phyloP scores from a whole-genome alignment of 2,888 invertebrate genomes.

The Homarus gammarus region DNA sequence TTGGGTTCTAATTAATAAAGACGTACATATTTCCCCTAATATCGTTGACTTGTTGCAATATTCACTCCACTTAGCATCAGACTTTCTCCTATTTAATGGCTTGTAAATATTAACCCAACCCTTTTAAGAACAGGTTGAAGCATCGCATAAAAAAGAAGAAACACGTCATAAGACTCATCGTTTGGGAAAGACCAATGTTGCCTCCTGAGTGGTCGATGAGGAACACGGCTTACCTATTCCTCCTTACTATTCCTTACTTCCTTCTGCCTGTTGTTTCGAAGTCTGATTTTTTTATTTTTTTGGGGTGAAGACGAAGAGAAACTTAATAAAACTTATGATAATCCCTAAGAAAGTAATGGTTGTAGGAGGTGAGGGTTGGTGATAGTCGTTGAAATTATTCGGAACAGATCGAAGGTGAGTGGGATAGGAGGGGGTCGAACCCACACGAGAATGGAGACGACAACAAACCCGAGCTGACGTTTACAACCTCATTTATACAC shows the following conservation, averaged over 20 bases:
- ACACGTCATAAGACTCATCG: too few relatives aligned
- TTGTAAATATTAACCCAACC: slow-evolving; percentile 15
- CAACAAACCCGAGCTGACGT: slow-evolving; percentile 3
- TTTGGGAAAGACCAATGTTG: too few relatives aligned
- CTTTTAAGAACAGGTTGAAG: slow-evolving; percentile 1
- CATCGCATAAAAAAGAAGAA: neutral
- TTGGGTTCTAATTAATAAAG: neutral
- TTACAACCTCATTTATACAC: slow-evolving; percentile 25
- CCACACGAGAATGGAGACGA: slow-evolving; percentile 2
- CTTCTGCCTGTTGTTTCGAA: too few relatives aligned
- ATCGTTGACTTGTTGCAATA: neutral
- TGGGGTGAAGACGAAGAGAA: too few relatives aligned
- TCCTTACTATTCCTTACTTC: too few relatives aligned
- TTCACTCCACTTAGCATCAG: neutral
- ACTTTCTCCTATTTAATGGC: neutral
- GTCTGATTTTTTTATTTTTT: too few relatives aligned
- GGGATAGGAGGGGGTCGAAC: neutral
- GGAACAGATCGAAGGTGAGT: neutral
- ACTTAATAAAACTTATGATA: too few relatives aligned
- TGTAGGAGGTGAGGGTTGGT: neutral
- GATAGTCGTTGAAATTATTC: neutral
- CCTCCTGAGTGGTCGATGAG: too few relatives aligned
- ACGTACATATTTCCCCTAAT: neutral
- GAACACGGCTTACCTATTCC: too few relatives aligned
- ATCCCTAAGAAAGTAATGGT: too few relatives aligned